Percentiles rank a stretch among this genome's conserved stretches.
Conservation (phyloP, 2,113 vertebrate species). For the Acanthochromis polyacanthus region DNA sequence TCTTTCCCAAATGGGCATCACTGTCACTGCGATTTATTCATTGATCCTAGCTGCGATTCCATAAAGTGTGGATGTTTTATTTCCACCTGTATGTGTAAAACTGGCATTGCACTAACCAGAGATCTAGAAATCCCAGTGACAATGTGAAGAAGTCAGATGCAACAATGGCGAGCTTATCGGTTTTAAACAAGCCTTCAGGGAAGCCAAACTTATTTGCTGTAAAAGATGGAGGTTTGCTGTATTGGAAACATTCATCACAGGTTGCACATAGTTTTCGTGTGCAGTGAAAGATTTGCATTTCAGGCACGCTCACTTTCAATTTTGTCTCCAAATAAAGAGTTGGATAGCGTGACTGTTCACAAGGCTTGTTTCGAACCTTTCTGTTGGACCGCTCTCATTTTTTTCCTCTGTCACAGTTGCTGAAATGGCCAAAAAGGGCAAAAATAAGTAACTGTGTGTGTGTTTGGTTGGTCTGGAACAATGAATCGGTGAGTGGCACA, state of each 20-base stretch:
- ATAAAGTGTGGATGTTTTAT: background rate
- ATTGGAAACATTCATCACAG: background rate
- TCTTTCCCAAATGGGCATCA: conserved; percentile 1
- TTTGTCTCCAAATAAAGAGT: background rate
- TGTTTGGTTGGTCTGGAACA: no score
- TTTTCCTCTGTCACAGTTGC: no score
- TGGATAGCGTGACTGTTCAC: no score
- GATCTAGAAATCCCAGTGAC: background rate
- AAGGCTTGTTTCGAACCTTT: no score
- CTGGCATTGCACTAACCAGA: background rate
- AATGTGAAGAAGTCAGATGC: background rate
- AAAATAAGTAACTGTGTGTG: no score
- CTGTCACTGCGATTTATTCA: conserved; percentile 5
- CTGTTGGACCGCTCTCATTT: no score
- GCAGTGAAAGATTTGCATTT: background rate
- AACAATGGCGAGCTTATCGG: background rate
- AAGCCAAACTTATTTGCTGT: background rate
- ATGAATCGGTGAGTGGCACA: no score
- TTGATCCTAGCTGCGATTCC: background rate
- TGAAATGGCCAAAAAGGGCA: no score
- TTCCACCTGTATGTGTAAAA: background rate
- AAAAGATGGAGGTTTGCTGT: background rate
- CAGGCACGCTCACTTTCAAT: background rate
- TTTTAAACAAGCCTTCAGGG: background rate
- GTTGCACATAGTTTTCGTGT: background rate